Evolutionary conservation across 2,797 vertebrate genomes (phyloP).

Genomic region (Amniataba percoides): DNA sequence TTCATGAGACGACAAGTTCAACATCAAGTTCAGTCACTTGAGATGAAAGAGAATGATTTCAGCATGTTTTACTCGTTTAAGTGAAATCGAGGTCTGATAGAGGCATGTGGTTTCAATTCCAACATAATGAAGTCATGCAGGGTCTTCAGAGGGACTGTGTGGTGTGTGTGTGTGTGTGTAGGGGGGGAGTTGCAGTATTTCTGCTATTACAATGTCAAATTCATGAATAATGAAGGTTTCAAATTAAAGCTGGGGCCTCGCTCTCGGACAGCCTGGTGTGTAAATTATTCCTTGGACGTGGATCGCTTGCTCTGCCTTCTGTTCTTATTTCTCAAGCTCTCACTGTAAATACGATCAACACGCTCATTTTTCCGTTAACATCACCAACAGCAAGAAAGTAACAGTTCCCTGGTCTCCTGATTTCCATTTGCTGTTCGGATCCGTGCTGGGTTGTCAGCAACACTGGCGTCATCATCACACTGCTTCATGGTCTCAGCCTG

Average conservation of each 20-base stretch:
- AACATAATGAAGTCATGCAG: conserved; percentile 56
- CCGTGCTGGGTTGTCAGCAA: neutral
- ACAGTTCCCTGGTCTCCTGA: conserved; percentile 2
- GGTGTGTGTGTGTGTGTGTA: conserved; percentile 14
- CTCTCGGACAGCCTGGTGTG: conserved; percentile 18
- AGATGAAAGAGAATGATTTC: conserved; percentile 58
- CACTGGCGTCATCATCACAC: conserved; percentile 13
- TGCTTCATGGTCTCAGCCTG: conserved; percentile 7
- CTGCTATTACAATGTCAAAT: conserved; percentile 50
- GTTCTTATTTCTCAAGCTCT: conserved; percentile 14
- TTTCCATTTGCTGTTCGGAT: conserved; percentile 4
- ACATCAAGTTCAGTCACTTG: conserved; percentile 64
- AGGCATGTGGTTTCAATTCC: conserved; percentile 62
- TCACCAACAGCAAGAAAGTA: conserved; percentile 1
- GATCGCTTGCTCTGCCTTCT: conserved; percentile 23
- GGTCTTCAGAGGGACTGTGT: conserved; percentile 41
- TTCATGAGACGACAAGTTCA: conserved; percentile 61
- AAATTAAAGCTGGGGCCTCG: conserved; percentile 41
- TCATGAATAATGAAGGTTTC: conserved; percentile 64
- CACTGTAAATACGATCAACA: conserved; percentile 23
- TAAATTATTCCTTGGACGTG: conserved; percentile 37
- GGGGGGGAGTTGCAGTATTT: conserved; percentile 41
- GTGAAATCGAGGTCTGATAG: conserved; percentile 32
- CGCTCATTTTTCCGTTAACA: conserved; percentile 12
- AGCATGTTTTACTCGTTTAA: conserved; percentile 37